Base-by-base conservation (phyloP, 37 sponge, comb jelly and placozoan species). In the Oopsacas minuta region DNA sequence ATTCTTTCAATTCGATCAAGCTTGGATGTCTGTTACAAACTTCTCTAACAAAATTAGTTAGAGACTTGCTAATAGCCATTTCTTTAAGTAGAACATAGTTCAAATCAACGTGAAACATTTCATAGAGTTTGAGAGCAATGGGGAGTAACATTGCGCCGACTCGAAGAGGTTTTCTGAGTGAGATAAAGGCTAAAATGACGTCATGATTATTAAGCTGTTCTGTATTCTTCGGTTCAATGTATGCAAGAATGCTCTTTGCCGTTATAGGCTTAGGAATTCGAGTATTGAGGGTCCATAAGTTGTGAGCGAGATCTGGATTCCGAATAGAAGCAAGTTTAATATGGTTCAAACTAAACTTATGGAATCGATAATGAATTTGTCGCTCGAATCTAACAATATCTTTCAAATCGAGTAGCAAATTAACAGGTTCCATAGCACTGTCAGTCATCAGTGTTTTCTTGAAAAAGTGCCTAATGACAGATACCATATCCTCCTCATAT, bases 11-110 rank as follows among this genome's bases (percentile, higher is more conserved):
- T n/a, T 61, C 75, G 75, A 25, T 10, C 22, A 61, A 25, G 75
- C 75, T 61, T 34, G 22, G 75, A 25, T 61, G 75, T n/a, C 75
- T 10, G 30, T 34, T 61, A 8, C 12, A 42, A 20, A 61, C 75
- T 25, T 61, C 75, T 34, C 28, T 61, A 61, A 61, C 75, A 34
- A 61, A 61, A 25, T 61, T 5, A 25, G 28, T 61, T n/a, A 61
- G 75, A 10, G 75, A 20, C 28, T 61, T 61, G 30, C 1, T 25
- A 25, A 7, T 61, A 10, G 75, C 75, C 75, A 61, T 25, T 3
- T 61, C 75, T 61, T 61, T 61, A n/a, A 61, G 28, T n/a, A 61
- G 75, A n/a, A 61, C 75, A 34, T 61, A 61, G 30, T 61, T 61
- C 22, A 61, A n/a, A n/a, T 61, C 75, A 20, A 61, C 75, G 30